These are phyloP conservation scores for Pogonomyrmex californicus DNA, from an alignment of 1,140 invertebrate genomes.

Conservation along the genomic window DNA sequence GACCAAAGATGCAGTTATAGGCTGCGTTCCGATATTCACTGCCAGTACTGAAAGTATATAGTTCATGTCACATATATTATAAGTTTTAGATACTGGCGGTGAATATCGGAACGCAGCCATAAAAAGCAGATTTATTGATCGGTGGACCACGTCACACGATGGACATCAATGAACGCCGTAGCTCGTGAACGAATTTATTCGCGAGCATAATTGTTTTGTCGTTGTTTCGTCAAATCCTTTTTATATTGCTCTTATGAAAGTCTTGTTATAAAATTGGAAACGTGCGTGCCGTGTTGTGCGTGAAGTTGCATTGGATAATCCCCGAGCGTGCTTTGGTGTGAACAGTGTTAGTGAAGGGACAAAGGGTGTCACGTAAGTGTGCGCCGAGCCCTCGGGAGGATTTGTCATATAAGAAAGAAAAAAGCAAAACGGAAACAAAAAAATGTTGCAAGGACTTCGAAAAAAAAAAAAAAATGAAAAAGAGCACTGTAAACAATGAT, in stretches of 20 bases:
- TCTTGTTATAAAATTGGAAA: not conserved
- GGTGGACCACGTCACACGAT: not conserved
- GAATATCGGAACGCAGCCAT: not conserved
- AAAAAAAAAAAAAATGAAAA: not conserved
- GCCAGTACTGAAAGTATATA: no score
- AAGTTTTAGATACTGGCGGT: no score
- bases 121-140: slow-evolving; percentile 1
- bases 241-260: not conserved
- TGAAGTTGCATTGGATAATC: not conserved
- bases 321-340: slow-evolving; percentile 47
- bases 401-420: slow-evolving; percentile 37
- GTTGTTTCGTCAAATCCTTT: not conserved
- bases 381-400: slow-evolving; percentile 60
- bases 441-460: slow-evolving; percentile 45
- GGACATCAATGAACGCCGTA: slow-evolving; percentile 17
- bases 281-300: not conserved
- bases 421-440: not conserved
- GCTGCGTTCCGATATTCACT: no score
- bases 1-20: no score
- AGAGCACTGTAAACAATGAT: not conserved
- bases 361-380: slow-evolving; percentile 63
- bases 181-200: slow-evolving; percentile 5
- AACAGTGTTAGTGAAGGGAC: slow-evolving; percentile 61
- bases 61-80: no score
- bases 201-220: slow-evolving; percentile 12